A percentile compares a stretch with the other conserved stretches of the same genome.
Conservation (phyloP, 2,113 vertebrate species). For the Electrona antarctica region DNA sequence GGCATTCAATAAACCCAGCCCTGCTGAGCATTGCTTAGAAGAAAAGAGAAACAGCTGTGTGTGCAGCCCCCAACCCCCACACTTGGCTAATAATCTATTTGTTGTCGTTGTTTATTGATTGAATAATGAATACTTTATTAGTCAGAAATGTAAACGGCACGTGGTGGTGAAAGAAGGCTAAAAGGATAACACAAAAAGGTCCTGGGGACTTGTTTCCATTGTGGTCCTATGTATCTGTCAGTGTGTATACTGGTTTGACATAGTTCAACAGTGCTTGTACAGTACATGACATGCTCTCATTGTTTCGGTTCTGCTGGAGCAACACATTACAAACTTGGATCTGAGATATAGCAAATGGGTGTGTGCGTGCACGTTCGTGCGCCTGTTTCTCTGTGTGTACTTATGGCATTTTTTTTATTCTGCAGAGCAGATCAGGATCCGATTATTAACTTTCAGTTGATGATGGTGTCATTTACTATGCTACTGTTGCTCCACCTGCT, state of each 20-base stretch:
- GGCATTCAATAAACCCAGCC: constrained; percentile 11
- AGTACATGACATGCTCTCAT: background rate
- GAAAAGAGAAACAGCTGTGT: constrained; percentile 6
- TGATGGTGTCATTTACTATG: background rate
- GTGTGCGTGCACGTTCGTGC: constrained; percentile 1
- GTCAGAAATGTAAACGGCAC: too few species aligned
- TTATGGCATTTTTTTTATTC: background rate
- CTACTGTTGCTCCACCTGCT: constrained; percentile 36
- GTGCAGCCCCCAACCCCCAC: too few species aligned
- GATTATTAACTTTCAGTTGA: background rate
- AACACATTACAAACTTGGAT: too few species aligned
- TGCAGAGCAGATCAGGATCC: background rate
- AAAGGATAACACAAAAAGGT: too few species aligned
- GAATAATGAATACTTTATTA: too few species aligned
- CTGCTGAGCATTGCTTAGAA: background rate
- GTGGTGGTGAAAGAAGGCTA: too few species aligned
- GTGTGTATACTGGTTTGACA: background rate
- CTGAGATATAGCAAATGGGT: background rate
- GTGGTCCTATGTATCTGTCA: too few species aligned
- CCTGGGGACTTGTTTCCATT: too few species aligned
- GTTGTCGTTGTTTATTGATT: too few species aligned
- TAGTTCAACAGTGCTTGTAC: background rate
- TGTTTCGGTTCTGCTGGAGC: background rate
- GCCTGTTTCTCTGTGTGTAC: background rate
- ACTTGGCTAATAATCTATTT: too few species aligned